These are phyloP conservation scores for Tretioscincus oriximinensis DNA, from an alignment of 2,113 vertebrate species.

Conservation along the genomic window DNA sequence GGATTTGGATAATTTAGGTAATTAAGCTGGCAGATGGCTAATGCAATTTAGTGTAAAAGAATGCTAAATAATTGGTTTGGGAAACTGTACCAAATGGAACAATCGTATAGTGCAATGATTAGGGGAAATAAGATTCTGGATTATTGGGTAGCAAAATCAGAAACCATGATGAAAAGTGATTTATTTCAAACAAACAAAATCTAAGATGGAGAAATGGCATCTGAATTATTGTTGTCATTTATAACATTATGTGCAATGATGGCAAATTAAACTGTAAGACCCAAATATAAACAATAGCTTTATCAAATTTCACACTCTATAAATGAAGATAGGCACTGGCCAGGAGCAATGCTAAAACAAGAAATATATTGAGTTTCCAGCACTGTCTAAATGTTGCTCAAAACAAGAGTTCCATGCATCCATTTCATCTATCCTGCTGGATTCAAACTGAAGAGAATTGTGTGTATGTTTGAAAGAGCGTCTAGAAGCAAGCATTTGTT, in stretches of 20 bases:
- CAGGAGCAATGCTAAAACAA: neutral
- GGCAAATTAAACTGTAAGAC: neutral
- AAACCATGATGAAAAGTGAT: neutral
- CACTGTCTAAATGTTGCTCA: neutral
- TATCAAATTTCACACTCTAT: conserved; percentile 4
- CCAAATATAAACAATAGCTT: neutral
- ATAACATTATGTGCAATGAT: neutral
- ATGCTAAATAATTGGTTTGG: conserved; percentile 32
- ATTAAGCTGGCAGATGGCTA: conserved; percentile 65
- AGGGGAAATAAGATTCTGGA: neutral
- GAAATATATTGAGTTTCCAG: neutral
- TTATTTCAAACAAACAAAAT: conserved; percentile 11
- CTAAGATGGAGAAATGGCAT: conserved; percentile 1
- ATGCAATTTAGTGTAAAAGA: conserved; percentile 48
- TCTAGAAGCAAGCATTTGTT: no score
- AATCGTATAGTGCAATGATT: neutral
- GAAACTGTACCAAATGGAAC: conserved; percentile 33
- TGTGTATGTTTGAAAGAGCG: no score
- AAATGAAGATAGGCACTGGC: neutral
- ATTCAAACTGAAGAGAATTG: no score
- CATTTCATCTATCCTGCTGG: no score
- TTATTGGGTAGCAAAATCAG: neutral
- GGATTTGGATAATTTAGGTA: conserved; percentile 53
- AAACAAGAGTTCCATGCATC: neutral
- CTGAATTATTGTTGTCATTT: conserved; percentile 30